phyloP scores from a whole-genome alignment of 2,113 vertebrate species.

The Epinephelus cyanopodus region DNA sequence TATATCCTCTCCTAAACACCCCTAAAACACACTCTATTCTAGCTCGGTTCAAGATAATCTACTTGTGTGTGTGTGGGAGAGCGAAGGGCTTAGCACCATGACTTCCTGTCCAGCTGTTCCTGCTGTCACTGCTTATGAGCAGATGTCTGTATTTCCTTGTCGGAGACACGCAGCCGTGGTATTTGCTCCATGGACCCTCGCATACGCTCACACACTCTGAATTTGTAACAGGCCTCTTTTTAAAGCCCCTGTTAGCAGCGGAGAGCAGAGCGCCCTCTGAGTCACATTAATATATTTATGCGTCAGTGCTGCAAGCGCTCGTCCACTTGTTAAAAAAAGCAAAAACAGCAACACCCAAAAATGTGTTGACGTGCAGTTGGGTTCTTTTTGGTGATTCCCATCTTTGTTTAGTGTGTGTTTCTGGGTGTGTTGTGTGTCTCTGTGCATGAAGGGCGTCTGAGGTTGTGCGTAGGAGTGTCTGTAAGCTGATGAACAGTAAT shows the following conservation, averaged over 20 bases:
- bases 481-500: slow-evolving; percentile 29
- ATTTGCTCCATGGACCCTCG: slow-evolving; percentile 23
- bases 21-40: slow-evolving; percentile 37
- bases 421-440: slow-evolving; percentile 11
- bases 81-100: slow-evolving; percentile 45
- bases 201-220: slow-evolving; percentile 13
- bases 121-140: slow-evolving; percentile 66
- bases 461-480: slow-evolving; percentile 38
- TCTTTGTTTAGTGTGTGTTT: slow-evolving; percentile 36
- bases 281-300: slow-evolving; percentile 59
- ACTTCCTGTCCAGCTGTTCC: slow-evolving; percentile 81
- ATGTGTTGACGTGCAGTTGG: slow-evolving; percentile 22
- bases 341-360: too few relatives aligned
- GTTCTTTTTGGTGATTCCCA: slow-evolving; percentile 46
- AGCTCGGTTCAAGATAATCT: slow-evolving; percentile 52
- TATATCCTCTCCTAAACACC: slow-evolving; percentile 34
- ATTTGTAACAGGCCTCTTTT: slow-evolving; percentile 21
- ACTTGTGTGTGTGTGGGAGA: slow-evolving; percentile 25
- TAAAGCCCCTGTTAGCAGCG: slow-evolving; percentile 33
- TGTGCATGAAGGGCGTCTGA: not conserved
- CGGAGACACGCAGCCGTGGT: slow-evolving; percentile 27
- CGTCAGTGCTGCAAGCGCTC: slow-evolving; percentile 8
- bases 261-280: slow-evolving; percentile 27
- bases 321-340: not conserved
- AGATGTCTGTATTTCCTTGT: slow-evolving; percentile 73